phyloP scores from a whole-genome alignment of 2,113 vertebrate genomes.

The Lampris incognitus region DNA sequence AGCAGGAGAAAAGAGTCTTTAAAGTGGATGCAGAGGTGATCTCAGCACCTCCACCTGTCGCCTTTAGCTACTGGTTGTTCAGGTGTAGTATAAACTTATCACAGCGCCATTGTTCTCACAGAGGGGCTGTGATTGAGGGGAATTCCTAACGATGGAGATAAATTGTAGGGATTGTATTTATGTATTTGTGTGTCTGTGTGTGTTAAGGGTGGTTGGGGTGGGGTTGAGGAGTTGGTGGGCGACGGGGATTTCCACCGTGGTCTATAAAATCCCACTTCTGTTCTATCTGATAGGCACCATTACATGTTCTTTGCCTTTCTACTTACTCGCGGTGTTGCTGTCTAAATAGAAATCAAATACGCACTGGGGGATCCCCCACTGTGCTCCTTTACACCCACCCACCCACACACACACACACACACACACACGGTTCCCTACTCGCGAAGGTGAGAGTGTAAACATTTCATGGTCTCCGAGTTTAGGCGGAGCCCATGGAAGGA shows the following conservation, averaged over 20 bases:
- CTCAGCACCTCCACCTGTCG: conserved; percentile 32
- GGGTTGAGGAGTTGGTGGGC: conserved; percentile 28
- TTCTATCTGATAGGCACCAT: conserved; percentile 46
- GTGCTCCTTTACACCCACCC: conserved; percentile 5
- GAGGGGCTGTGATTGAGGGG: conserved; percentile 51
- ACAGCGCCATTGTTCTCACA: conserved; percentile 57
- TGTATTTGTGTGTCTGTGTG: conserved; percentile 11
- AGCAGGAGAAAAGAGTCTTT: conserved; percentile 37
- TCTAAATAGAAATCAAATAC: conserved; percentile 44
- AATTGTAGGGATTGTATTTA: conserved; percentile 4
- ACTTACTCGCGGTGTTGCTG: conserved; percentile 52
- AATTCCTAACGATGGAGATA: conserved; percentile 60
- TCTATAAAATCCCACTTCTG: conserved; percentile 34
- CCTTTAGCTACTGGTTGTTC: conserved; percentile 38
- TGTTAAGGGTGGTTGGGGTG: conserved; percentile 1
- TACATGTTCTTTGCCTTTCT: conserved; percentile 42
- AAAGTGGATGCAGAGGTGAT: conserved; percentile 34
- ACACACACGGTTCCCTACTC: not conserved
- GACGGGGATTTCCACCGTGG: conserved; percentile 69
- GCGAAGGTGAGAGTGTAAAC: no score
- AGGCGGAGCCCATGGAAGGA: not conserved
- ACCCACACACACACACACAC: conserved; percentile 13
- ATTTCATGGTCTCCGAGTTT: not conserved
- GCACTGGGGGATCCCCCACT: conserved; percentile 47
- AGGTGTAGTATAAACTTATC: conserved; percentile 54